These are phyloP conservation scores for Aphelocoma californica DNA, from an alignment of 2,797 vertebrate species.

Conservation along the genomic window DNA sequence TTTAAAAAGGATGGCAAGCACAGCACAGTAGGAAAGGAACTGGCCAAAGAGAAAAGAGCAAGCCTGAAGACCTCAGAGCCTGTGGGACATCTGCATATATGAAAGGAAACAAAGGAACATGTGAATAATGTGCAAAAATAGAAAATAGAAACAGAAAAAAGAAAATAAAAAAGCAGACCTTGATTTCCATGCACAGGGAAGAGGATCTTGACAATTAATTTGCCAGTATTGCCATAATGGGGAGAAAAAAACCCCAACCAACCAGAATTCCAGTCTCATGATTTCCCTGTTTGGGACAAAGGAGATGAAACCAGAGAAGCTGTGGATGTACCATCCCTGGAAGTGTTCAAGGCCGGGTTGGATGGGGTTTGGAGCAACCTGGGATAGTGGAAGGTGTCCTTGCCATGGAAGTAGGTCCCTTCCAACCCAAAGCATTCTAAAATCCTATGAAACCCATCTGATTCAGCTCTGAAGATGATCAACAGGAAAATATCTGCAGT, in stretches of 20 bases:
- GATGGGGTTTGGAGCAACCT: background rate
- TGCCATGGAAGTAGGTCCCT: background rate
- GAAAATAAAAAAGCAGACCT: background rate
- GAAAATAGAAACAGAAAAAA: too few relatives aligned
- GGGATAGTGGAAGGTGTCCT: background rate
- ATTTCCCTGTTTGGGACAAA: background rate
- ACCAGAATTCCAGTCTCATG: background rate
- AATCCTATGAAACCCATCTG: background rate
- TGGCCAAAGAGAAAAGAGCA: background rate
- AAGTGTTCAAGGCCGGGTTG: background rate
- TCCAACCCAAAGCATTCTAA: background rate
- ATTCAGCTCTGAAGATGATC: background rate
- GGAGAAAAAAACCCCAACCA: accelerated
- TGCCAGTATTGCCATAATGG: background rate
- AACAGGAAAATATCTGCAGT: background rate
- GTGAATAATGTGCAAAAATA: background rate
- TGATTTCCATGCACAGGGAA: background rate
- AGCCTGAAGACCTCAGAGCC: background rate
- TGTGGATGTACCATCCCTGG: background rate
- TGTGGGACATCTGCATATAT: accelerated
- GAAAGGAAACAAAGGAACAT: background rate
- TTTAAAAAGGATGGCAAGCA: background rate
- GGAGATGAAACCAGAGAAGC: background rate
- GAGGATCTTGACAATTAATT: background rate
- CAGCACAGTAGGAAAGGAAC: background rate